Percentiles rank a stretch among this genome's conserved stretches.
These are phyloP conservation scores for Drosophila monieri DNA, from an alignment of 2,888 invertebrate species.

Conservation along the genomic window DNA sequence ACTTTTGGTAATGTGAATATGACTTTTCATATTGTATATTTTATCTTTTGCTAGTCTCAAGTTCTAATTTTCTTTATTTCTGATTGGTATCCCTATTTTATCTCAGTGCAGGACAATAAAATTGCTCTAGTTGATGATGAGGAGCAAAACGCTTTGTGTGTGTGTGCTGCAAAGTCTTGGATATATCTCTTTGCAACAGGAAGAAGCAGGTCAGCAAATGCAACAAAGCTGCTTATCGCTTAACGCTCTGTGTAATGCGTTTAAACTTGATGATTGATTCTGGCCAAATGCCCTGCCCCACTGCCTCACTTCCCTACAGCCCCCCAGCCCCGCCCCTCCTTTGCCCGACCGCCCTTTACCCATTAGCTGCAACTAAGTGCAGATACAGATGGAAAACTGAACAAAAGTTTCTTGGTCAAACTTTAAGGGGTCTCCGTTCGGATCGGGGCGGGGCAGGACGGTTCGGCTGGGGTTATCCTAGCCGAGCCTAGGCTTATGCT, in stretches of 20 bases:
- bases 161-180: slow-evolving; percentile 38
- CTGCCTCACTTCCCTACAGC: too few relatives aligned
- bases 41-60: too few relatives aligned
- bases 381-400: slow-evolving; percentile 38
- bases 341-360: not conserved
- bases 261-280: slow-evolving; percentile 76
- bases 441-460: not conserved
- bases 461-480: slow-evolving; percentile 20
- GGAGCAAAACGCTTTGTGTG: slow-evolving; percentile 32
- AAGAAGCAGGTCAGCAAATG: slow-evolving; percentile 46
- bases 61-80: too few relatives aligned
- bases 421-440: slow-evolving; percentile 42
- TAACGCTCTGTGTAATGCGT: slow-evolving; percentile 75
- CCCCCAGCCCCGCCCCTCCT: not conserved
- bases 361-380: slow-evolving; percentile 69
- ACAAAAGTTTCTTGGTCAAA: slow-evolving; percentile 62
- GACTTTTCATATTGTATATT: not conserved
- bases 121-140: slow-evolving; percentile 69
- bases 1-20: not conserved
- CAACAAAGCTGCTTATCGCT: slow-evolving; percentile 77
- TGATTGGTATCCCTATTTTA: slow-evolving; percentile 16
- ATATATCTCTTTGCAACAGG: slow-evolving; percentile 51
- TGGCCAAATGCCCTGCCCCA: slow-evolving; percentile 12
- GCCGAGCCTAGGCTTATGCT: slow-evolving; percentile 30
- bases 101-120: slow-evolving; percentile 67